A percentile compares a stretch with the other conserved stretches of the same genome.
Evolutionary conservation across 2,113 vertebrate species (phyloP).

Genomic region (Myotis brandtii): DNA sequence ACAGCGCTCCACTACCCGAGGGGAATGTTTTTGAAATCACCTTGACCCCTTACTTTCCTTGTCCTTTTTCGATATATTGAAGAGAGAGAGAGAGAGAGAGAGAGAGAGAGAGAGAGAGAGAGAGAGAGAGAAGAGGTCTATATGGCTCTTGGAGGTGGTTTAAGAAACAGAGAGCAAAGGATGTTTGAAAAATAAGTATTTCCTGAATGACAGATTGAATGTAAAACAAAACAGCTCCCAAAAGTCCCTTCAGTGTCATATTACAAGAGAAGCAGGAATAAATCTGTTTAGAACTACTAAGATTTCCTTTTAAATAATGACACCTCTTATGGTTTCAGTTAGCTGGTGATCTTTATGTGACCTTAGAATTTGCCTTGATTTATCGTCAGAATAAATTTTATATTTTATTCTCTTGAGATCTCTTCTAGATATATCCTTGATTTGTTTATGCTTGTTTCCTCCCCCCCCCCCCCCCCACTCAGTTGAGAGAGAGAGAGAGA

Average conservation of each 20-base stretch:
- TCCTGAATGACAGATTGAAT: neutral
- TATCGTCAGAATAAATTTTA: neutral
- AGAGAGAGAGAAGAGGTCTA: neutral
- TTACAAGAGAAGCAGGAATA: conserved; percentile 24
- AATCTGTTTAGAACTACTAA: neutral
- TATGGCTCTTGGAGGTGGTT: neutral
- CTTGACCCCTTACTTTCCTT: neutral
- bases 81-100: neutral
- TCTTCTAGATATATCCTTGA: neutral
- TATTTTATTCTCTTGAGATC: neutral
- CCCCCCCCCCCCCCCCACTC: neutral
- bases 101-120: neutral
- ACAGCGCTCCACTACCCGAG: neutral
- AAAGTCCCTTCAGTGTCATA: neutral
- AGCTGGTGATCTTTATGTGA: neutral
- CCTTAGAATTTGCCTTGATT: conserved; percentile 36
- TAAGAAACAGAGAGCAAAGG: neutral
- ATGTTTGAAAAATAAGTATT: conserved; percentile 16
- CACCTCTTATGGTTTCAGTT: neutral
- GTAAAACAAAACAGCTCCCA: neutral
- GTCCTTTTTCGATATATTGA: neutral
- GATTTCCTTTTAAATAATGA: conserved; percentile 20
- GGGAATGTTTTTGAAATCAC: conserved; percentile 12
- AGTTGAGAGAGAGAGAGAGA: neutral
- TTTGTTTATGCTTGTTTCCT: neutral